A percentile compares a stretch with the other conserved stretches of the same genome.
Conservation (phyloP, 2,797 vertebrate genomes). For the Cercopithecus neglectus region DNA sequence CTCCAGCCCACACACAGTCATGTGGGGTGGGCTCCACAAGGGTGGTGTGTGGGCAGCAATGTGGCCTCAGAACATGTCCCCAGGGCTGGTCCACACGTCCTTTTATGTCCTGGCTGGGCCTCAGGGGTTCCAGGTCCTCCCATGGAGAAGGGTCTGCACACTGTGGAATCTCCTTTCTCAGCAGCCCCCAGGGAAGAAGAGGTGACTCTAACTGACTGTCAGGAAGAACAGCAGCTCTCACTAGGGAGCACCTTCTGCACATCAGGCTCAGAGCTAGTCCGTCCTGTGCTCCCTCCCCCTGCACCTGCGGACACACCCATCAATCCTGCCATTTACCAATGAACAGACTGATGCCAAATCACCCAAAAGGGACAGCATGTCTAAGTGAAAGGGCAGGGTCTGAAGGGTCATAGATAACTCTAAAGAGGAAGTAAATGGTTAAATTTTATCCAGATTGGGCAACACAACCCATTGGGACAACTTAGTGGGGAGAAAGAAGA, state of each 20-base stretch:
- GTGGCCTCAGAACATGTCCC: not conserved
- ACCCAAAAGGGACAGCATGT: not conserved
- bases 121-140: not conserved
- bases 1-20: too few relatives aligned
- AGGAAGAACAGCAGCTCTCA: not conserved
- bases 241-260: not conserved
- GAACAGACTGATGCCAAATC: not conserved
- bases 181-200: not conserved
- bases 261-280: not conserved
- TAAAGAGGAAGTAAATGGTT: not conserved
- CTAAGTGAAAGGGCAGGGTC: not conserved
- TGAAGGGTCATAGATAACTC: not conserved
- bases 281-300: not conserved
- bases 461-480: not conserved
- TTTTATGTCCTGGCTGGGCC: not conserved
- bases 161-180: not conserved
- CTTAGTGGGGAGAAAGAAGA: not conserved
- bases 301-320: accelerated
- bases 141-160: not conserved
- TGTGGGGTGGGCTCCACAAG: not conserved
- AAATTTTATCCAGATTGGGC: not conserved
- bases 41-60: not conserved
- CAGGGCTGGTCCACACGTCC: not conserved
- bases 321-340: not conserved
- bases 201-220: not conserved